phyloP scores from a whole-genome alignment of 2,113 vertebrate species.

The Lipotes vexillifer region DNA sequence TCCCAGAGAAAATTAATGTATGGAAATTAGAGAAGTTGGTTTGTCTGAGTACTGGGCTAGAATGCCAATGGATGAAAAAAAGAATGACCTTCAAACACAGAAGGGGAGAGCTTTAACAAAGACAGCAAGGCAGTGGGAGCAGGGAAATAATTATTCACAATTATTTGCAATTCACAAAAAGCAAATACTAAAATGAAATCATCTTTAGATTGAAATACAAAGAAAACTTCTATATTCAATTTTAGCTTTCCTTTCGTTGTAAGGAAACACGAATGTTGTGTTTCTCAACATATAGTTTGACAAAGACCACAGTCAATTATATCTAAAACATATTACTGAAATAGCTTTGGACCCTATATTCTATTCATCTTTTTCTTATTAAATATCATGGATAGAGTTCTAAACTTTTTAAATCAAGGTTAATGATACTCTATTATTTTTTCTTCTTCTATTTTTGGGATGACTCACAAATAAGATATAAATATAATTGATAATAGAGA shows the following conservation, averaged over 20 bases:
- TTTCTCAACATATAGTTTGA: slow-evolving; percentile 4
- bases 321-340: not conserved
- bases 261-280: not conserved
- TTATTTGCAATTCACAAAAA: not conserved
- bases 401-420: not conserved
- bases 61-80: not conserved
- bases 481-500: slow-evolving; percentile 32
- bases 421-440: slow-evolving; percentile 10
- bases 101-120: not conserved
- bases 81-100: not conserved
- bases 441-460: slow-evolving; percentile 19
- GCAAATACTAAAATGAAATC: not conserved
- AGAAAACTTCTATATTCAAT: not conserved
- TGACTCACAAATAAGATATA: not conserved
- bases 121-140: not conserved
- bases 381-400: not conserved
- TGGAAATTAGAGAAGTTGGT: not conserved
- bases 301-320: not conserved
- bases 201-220: not conserved
- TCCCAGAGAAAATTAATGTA: slow-evolving; percentile 14
- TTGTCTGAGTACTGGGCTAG: not conserved
- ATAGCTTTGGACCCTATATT: not conserved
- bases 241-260: not conserved
- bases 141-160: not conserved
- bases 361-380: not conserved